Percentiles rank a stretch among this genome's conserved stretches.
Evolutionary conservation across 2,797 vertebrate species (phyloP).

Genomic region (Rhinatrema bivittatum): DNA sequence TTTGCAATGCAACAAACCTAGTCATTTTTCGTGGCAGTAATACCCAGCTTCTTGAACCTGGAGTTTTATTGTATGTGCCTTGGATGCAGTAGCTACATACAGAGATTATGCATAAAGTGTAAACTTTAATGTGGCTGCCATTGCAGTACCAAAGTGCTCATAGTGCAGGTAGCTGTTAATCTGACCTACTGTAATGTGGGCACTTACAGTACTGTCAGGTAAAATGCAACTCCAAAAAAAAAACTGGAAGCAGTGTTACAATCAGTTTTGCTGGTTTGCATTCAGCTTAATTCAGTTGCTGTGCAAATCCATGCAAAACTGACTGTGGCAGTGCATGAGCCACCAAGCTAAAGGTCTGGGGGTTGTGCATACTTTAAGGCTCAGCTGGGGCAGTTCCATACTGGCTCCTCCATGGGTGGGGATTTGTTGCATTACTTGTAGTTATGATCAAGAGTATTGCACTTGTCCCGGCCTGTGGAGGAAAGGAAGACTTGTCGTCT

Average conservation of each 20-base stretch:
- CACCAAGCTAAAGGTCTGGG: neutral
- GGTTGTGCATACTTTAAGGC: neutral
- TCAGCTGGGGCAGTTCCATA: neutral
- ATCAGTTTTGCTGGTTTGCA: slow-evolving; percentile 95
- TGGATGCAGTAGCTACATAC: too few relatives aligned
- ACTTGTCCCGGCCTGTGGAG: slow-evolving; percentile 79
- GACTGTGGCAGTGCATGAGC: slow-evolving; percentile 56
- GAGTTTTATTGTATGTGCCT: too few relatives aligned
- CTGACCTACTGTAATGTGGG: slow-evolving; percentile 89
- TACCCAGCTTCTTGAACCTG: too few relatives aligned
- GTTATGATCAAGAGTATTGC: slow-evolving; percentile 64
- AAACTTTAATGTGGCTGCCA: slow-evolving; percentile 34
- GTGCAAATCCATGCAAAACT: slow-evolving; percentile 99
- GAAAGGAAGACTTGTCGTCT: slow-evolving; percentile 51
- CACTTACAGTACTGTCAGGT: slow-evolving; percentile 87
- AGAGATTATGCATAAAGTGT: slow-evolving; percentile 3
- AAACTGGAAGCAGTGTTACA: slow-evolving; percentile 43
- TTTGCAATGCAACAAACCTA: too few relatives aligned
- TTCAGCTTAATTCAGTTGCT: slow-evolving; percentile 77
- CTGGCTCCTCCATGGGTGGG: slow-evolving; percentile 64
- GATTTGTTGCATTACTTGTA: slow-evolving; percentile 73
- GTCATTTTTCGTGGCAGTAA: too few relatives aligned
- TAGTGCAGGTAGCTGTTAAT: slow-evolving; percentile 90
- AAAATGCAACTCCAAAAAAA: slow-evolving; percentile 21
- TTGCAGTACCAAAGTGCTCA: slow-evolving; percentile 96